phyloP scores from a whole-genome alignment of 1,140 invertebrate genomes.

The Trachymyrmex septentrionalis region DNA sequence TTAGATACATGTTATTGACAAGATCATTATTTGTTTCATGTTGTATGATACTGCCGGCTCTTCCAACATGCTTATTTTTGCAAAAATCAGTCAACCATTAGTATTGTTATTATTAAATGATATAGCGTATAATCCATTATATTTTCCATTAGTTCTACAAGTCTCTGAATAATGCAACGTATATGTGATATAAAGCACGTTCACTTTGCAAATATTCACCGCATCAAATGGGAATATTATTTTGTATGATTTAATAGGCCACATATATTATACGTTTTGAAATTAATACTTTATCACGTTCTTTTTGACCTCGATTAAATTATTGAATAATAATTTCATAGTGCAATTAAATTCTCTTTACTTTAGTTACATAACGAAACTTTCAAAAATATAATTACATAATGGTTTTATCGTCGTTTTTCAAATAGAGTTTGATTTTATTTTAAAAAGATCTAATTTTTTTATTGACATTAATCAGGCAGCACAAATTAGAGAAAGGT shows the following conservation, averaged over 20 bases:
- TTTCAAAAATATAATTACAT: not conserved
- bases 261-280: not conserved
- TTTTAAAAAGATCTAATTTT: not conserved
- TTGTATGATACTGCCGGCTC: not conserved
- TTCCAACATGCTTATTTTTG: not conserved
- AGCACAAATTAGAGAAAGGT: not conserved
- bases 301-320: not conserved
- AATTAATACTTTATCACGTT: slow-evolving; percentile 21
- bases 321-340: slow-evolving; percentile 15
- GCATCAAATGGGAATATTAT: slow-evolving; percentile 30
- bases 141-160: slow-evolving; percentile 54
- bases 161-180: slow-evolving; percentile 42
- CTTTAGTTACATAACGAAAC: not conserved
- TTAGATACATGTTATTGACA: not conserved
- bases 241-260: slow-evolving; percentile 39
- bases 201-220: slow-evolving; percentile 50
- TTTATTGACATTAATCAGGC: not conserved
- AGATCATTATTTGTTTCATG: not conserved
- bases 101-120: slow-evolving; percentile 54
- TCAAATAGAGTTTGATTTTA: not conserved
- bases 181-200: not conserved
- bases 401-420: not conserved
- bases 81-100: slow-evolving; percentile 20
- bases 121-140: slow-evolving; percentile 43
- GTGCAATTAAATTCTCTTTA: not conserved